Evolutionary conservation across 2,797 vertebrate genomes (phyloP), one percentile per base, ranked within the genome.

Genomic region (Brachyalestes nurse): DNA sequence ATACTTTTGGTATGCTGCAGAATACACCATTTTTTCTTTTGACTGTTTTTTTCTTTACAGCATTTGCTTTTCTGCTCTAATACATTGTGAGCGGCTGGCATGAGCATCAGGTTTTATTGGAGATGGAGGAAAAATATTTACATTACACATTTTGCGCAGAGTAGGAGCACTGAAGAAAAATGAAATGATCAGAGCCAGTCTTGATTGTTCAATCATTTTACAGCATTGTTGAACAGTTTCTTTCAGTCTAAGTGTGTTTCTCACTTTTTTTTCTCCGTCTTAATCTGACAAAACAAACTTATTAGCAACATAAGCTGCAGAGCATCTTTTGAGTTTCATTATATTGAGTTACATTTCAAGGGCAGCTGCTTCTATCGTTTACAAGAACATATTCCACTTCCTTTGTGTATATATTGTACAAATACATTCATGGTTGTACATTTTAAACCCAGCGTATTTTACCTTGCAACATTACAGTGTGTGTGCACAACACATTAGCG

Each of bases 1-100:
- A 94, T 95, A 92, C 91, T 94, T 95, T 93, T 89, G 91, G 91
- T 91, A 93, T 93, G 92, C 92, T 72, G 76, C 80, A 87, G 86
- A 82, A 87, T 86, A 82, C 78, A 85, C 77, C 34, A 76, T 82
- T 83, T 83, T 64, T 66, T 58, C 61, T 70, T 61, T 42, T 60
- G 23, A 60, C 60, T 70, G 64, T 60, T 73, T 75, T 80, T 83
- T 70, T 17, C 23, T 72, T 45, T 75, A 72, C 47, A 47, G 66
- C 58, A 61, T 38, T 72, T 58, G 28, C 42, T 72, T 34, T 71
- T 79, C 66, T 58, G 55, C 7, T 34, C 60, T 75, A 70, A 77
- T 74, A 67, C 67, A 82, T 82, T 72, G 69, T 49, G 65, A 72
- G 64, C 70, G 34, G 17, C 67, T 81, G 81, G 76, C 79, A 80